phyloP scores from a whole-genome alignment of 2,113 vertebrate genomes.

The Odocoileus virginianus region DNA sequence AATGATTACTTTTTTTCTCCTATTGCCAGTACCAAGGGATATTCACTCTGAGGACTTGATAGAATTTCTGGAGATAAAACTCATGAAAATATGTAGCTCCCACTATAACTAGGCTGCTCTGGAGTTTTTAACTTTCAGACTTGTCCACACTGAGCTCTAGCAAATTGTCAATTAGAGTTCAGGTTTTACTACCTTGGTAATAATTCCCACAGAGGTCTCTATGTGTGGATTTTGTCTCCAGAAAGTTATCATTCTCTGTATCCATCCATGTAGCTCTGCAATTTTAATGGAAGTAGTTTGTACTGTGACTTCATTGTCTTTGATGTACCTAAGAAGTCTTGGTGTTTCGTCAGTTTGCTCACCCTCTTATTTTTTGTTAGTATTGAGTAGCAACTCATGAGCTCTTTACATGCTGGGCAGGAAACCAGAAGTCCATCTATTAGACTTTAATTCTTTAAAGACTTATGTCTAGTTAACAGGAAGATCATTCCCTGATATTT shows the following conservation, averaged over 20 bases:
- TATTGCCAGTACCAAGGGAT: neutral
- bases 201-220: neutral
- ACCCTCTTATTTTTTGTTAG: neutral
- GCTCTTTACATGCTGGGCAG: neutral
- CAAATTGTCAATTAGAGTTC: neutral
- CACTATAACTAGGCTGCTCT: neutral
- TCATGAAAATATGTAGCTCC: neutral
- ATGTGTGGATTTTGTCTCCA: neutral
- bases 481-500: neutral
- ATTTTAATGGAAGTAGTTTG: neutral
- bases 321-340: neutral
- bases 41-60: neutral
- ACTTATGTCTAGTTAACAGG: neutral
- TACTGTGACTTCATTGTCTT: neutral
- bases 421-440: neutral
- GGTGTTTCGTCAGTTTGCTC: neutral
- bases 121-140: neutral
- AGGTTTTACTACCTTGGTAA: neutral
- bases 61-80: neutral
- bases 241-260: neutral
- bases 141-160: neutral
- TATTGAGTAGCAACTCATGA: neutral
- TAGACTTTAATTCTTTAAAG: neutral
- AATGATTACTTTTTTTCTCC: neutral
- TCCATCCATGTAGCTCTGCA: neutral